phyloP scores from a whole-genome alignment of 2,888 invertebrate genomes.

The Tetropium fuscum region DNA sequence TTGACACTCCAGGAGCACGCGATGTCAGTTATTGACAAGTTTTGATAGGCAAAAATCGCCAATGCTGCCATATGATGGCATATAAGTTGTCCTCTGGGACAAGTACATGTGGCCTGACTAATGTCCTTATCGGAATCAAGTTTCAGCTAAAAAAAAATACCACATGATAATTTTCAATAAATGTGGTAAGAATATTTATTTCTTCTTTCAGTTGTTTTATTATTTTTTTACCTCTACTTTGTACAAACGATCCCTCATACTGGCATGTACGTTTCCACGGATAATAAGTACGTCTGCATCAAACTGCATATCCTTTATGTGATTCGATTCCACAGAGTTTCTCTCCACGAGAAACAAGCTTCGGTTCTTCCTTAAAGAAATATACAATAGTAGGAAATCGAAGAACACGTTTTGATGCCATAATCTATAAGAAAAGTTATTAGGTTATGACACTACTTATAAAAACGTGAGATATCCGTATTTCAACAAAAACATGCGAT shows the following conservation, averaged over 20 bases:
- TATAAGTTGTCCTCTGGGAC: slow-evolving; percentile 10
- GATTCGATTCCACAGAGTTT: slow-evolving; percentile 21
- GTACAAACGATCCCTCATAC: slow-evolving; percentile 21
- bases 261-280: slow-evolving; percentile 23
- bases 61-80: slow-evolving; percentile 14
- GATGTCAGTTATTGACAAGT: slow-evolving; percentile 2
- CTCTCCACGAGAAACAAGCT: slow-evolving; percentile 13
- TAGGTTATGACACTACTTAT: no score
- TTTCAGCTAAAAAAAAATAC: not conserved
- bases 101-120: slow-evolving; percentile 1
- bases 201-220: no score
- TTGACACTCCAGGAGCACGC: slow-evolving; percentile 5
- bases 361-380: slow-evolving; percentile 17
- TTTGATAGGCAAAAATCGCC: slow-evolving; percentile 6
- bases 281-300: slow-evolving; percentile 16
- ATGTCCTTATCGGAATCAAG: slow-evolving; percentile 10
- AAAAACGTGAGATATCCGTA: no score
- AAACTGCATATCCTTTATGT: slow-evolving; percentile 15
- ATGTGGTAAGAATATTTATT: no score
- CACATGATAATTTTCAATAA: no score
- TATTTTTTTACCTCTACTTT: slow-evolving; percentile 25
- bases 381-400: slow-evolving; percentile 2
- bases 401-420: slow-evolving; percentile 9
- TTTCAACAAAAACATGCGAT: no score
- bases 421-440: no score